A percentile compares a stretch with the other conserved stretches of the same genome.
Evolutionary conservation across 2,888 invertebrate genomes (phyloP).

Genomic region (Silvanus unidentatus): DNA sequence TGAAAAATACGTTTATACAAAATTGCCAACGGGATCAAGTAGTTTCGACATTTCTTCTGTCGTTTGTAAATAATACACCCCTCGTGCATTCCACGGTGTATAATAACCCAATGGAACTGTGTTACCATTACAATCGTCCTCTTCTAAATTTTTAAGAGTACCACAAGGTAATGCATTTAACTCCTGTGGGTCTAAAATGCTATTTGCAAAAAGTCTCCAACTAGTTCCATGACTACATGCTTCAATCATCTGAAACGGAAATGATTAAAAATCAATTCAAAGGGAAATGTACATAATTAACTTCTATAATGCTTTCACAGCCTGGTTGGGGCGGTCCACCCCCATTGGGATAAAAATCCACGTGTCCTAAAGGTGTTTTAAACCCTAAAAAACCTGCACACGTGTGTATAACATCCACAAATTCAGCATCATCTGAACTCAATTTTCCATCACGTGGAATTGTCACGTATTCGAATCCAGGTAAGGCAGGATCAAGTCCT

Average conservation of each 20-base stretch:
- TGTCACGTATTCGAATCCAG: slow-evolving; percentile 46
- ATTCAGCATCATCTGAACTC: slow-evolving; percentile 60
- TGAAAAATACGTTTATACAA: too few relatives aligned
- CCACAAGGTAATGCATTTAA: slow-evolving; percentile 56
- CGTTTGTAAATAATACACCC: slow-evolving; percentile 25
- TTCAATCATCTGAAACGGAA: slow-evolving; percentile 46
- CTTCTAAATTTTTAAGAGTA: slow-evolving; percentile 48
- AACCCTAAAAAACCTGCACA: slow-evolving; percentile 62
- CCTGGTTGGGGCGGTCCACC: slow-evolving; percentile 65
- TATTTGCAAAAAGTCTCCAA: slow-evolving; percentile 58
- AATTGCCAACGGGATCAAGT: too few relatives aligned
- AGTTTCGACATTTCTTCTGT: too few relatives aligned
- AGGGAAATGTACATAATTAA: slow-evolving; percentile 15
- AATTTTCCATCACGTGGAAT: slow-evolving; percentile 45
- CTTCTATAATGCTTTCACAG: slow-evolving; percentile 45
- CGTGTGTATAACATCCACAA: slow-evolving; percentile 72
- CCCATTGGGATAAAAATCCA: slow-evolving; percentile 70
- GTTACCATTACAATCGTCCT: slow-evolving; percentile 22
- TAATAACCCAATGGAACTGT: slow-evolving; percentile 27
- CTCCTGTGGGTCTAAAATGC: slow-evolving; percentile 47
- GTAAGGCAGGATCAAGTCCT: slow-evolving; percentile 63
- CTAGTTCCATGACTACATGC: slow-evolving; percentile 67
- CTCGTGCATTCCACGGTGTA: slow-evolving; percentile 25
- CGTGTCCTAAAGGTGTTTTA: slow-evolving; percentile 57
- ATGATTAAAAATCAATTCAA: slow-evolving; percentile 18